Conservation (phyloP, 2,888 invertebrate species). For the Amblyjoppa fuscipennis region DNA sequence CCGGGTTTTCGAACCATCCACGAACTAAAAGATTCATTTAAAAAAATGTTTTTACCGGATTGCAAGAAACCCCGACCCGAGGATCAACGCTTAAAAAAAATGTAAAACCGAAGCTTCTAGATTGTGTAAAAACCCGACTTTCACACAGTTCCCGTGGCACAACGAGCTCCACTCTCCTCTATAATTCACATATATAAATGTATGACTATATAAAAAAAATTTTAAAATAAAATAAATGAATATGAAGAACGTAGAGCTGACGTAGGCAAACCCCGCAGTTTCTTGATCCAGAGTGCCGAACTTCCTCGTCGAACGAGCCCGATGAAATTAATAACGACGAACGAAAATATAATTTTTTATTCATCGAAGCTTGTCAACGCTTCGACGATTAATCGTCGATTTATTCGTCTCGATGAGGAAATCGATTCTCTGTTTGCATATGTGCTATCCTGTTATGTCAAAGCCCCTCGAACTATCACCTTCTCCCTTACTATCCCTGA, state of each 20-base stretch:
- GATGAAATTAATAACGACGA: neutral
- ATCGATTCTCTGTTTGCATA: constrained; percentile 60
- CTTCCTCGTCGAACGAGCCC: constrained; percentile 60
- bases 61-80: too few relatives aligned
- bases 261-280: constrained; percentile 80
- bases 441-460: constrained; percentile 62
- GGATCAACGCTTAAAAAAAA: too few relatives aligned
- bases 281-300: constrained; percentile 68
- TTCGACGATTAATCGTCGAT: neutral
- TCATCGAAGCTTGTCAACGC: neutral
- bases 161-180: neutral
- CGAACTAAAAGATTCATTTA: too few relatives aligned
- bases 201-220: constrained; percentile 43
- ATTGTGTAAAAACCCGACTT: neutral
- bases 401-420: constrained; percentile 52
- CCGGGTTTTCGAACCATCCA: too few relatives aligned
- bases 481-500: constrained; percentile 44
- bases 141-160: neutral
- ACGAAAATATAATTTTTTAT: neutral
- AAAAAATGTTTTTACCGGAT: too few relatives aligned
- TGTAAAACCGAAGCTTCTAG: too few relatives aligned
- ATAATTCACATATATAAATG: constrained; percentile 66
- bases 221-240: constrained; percentile 12
- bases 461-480: constrained; percentile 53
- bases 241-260: constrained; percentile 77